Percentiles rank a stretch among this genome's conserved stretches.
These are phyloP conservation scores for Pycnonotus jocosus DNA, from an alignment of 2,113 vertebrate species.

Conservation along the genomic window DNA sequence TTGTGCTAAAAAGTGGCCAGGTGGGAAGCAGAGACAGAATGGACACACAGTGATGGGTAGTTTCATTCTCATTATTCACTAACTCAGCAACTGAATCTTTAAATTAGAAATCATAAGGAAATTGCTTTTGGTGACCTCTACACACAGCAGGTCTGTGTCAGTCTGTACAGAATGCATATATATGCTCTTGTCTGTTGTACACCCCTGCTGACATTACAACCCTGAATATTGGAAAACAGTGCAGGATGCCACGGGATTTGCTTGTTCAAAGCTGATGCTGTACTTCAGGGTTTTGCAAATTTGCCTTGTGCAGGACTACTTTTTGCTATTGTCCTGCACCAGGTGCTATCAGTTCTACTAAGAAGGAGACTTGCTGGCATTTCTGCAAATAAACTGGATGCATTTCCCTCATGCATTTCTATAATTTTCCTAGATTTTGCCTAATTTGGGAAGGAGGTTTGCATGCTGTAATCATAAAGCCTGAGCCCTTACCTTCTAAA, in stretches of 20 bases:
- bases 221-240: background rate
- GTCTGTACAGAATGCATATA: background rate
- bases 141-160: background rate
- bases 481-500: background rate
- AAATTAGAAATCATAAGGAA: background rate
- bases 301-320: background rate
- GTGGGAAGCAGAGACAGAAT: background rate
- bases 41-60: background rate
- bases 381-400: background rate
- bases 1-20: background rate
- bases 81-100: background rate
- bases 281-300: background rate
- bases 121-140: background rate
- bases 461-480: background rate
- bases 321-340: background rate
- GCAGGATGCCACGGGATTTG: background rate
- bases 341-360: background rate
- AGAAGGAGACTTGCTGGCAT: background rate
- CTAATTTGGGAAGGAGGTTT: background rate
- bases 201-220: rapidly evolving
- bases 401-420: background rate
- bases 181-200: background rate
- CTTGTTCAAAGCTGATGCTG: background rate
- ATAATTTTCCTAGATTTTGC: background rate
- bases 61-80: background rate